phyloP scores from a whole-genome alignment of 1,140 invertebrate species.

The Leptinotarsa lineolata region DNA sequence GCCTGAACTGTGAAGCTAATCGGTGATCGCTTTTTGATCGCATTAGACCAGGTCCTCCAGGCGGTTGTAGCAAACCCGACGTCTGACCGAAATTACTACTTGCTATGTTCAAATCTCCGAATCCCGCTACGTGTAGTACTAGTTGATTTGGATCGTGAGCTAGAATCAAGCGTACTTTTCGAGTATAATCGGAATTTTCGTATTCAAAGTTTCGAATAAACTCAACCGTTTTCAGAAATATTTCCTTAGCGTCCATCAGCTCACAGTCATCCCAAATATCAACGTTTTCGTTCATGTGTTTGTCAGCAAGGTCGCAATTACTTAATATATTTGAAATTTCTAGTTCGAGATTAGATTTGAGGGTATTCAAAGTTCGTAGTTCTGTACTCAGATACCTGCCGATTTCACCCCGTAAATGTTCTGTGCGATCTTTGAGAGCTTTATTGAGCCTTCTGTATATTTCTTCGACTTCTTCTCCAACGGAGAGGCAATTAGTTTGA shows the following conservation, averaged over 20 bases:
- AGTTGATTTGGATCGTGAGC: conserved; percentile 88
- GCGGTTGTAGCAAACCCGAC: conserved; percentile 57
- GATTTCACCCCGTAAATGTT: conserved; percentile 84
- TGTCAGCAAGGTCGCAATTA: conserved; percentile 96
- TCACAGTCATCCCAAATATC: conserved; percentile 87
- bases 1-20: conserved; percentile 84
- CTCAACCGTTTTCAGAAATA: conserved; percentile 90
- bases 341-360: conserved; percentile 91
- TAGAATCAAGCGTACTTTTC: conserved; percentile 82
- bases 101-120: conserved; percentile 85
- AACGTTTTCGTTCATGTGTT: conserved; percentile 84
- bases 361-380: conserved; percentile 76
- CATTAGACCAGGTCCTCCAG: conserved; percentile 74
- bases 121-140: conserved; percentile 80
- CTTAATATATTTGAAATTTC: conserved; percentile 92
- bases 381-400: conserved; percentile 86
- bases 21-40: conserved; percentile 92
- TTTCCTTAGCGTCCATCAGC: conserved; percentile 91
- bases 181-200: conserved; percentile 85
- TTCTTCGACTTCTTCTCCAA: conserved; percentile 91
- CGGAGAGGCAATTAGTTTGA: conserved; percentile 81
- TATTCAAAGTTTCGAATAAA: conserved; percentile 93
- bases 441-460: conserved; percentile 86
- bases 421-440: conserved; percentile 89
- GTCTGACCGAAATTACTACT: conserved; percentile 59